Conservation (phyloP, 92 coral and sea anemone species). For the Zoanthus gigantus region DNA sequence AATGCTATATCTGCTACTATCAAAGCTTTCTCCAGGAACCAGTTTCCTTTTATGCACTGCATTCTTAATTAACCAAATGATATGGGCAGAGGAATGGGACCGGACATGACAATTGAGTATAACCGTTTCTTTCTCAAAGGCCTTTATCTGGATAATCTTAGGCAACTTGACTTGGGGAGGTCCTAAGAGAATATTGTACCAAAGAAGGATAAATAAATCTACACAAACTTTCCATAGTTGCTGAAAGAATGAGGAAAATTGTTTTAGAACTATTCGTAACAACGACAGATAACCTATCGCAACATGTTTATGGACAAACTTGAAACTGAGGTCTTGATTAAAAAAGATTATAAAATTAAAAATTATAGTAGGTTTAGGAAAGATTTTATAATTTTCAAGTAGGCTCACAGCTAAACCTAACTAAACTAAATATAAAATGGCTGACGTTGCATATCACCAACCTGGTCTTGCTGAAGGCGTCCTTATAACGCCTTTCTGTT, state of each 20-base stretch:
- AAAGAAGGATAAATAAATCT: too few relatives aligned
- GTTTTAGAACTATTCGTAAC: too few relatives aligned
- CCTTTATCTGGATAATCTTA: neutral
- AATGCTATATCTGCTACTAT: neutral
- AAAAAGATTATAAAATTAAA: too few relatives aligned
- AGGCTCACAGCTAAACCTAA: too few relatives aligned
- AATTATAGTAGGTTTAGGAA: too few relatives aligned
- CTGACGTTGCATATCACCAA: neutral
- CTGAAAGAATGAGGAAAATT: too few relatives aligned
- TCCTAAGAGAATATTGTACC: neutral
- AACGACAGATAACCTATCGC: too few relatives aligned
- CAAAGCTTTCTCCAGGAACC: neutral
- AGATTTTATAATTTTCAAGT: too few relatives aligned
- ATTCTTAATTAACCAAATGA: neutral
- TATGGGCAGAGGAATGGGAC: neutral
- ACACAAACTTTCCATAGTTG: too few relatives aligned
- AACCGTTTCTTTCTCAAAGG: neutral
- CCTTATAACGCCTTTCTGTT: neutral
- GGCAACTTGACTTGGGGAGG: neutral
- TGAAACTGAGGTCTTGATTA: too few relatives aligned
- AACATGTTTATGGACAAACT: too few relatives aligned
- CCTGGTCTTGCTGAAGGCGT: neutral
- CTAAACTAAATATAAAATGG: too few relatives aligned
- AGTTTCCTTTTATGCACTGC: neutral
- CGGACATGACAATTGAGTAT: conserved; percentile 3